phyloP scores from a whole-genome alignment of 2,113 vertebrate genomes.

The Abramis brama region DNA sequence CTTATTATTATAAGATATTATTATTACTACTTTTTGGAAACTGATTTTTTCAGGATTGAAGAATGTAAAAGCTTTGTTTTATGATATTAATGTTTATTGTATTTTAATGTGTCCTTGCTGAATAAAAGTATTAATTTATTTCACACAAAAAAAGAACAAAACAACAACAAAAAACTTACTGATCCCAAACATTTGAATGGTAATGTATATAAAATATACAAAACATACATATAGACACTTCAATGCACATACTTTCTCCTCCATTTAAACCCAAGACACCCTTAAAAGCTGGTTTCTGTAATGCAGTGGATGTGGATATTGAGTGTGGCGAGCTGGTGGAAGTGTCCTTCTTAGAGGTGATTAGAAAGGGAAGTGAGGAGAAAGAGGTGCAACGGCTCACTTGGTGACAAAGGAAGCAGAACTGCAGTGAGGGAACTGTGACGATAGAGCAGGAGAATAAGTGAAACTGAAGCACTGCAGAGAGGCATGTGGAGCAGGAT shows the following conservation, averaged over 20 bases:
- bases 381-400: slow-evolving; percentile 48
- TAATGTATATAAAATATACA: no score
- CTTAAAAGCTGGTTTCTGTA: slow-evolving; percentile 48
- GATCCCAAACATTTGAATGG: no score
- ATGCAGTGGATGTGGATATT: slow-evolving; percentile 46
- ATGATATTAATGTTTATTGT: no score
- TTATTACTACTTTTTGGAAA: no score
- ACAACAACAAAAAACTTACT: no score
- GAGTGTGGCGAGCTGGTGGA: slow-evolving; percentile 13
- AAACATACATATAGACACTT: no score
- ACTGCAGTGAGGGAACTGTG: slow-evolving; percentile 38
- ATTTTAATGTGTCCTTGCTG: no score
- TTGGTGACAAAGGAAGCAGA: slow-evolving; percentile 53
- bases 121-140: no score
- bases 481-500: slow-evolving; percentile 27
- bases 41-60: no score
- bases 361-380: slow-evolving; percentile 57
- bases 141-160: no score
- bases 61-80: no score
- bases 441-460: slow-evolving; percentile 19
- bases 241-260: not conserved
- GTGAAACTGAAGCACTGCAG: slow-evolving; percentile 18
- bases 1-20: no score
- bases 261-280: slow-evolving; percentile 24
- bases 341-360: slow-evolving; percentile 51